These are phyloP conservation scores for Epicauta chinensis DNA, from an alignment of 1,140 invertebrate species.

Conservation along the genomic window DNA sequence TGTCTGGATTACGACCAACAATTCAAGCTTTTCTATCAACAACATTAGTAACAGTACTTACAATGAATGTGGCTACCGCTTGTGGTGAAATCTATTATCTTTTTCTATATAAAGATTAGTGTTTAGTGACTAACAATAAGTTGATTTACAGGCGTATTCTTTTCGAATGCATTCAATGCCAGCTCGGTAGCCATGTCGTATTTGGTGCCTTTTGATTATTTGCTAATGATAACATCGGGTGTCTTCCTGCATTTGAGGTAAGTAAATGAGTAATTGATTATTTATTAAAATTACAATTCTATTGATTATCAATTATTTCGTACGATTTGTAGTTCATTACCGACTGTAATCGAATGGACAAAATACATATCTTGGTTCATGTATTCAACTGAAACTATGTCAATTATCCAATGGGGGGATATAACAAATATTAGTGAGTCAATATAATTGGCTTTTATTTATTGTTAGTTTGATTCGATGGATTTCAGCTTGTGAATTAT, in stretches of 20 bases:
- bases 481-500: slow-evolving; percentile 57
- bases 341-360: slow-evolving; percentile 73
- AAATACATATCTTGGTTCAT: slow-evolving; percentile 89
- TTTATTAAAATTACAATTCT: slow-evolving; percentile 40
- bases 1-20: slow-evolving; percentile 61
- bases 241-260: slow-evolving; percentile 78
- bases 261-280: too few species aligned
- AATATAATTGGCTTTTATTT: background rate
- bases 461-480: slow-evolving; percentile 1
- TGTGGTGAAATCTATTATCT: slow-evolving; percentile 57
- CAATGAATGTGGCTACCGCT: slow-evolving; percentile 75
- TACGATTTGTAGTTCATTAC: slow-evolving; percentile 60
- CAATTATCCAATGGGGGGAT: slow-evolving; percentile 70
- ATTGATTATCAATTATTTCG: slow-evolving; percentile 54
- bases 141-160: slow-evolving; percentile 65
- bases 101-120: background rate
- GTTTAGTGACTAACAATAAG: background rate
- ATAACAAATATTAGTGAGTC: slow-evolving; percentile 71
- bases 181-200: slow-evolving; percentile 74
- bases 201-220: slow-evolving; percentile 80
- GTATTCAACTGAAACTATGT: slow-evolving; percentile 85
- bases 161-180: slow-evolving; percentile 75
- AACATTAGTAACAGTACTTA: slow-evolving; percentile 59
- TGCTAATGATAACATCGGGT: slow-evolving; percentile 82
- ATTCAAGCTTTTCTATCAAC: slow-evolving; percentile 63